Percentiles rank a stretch among this genome's conserved stretches.
phyloP scores from a whole-genome alignment of 1,140 invertebrate species.

The Paraescarpia echinospica region DNA sequence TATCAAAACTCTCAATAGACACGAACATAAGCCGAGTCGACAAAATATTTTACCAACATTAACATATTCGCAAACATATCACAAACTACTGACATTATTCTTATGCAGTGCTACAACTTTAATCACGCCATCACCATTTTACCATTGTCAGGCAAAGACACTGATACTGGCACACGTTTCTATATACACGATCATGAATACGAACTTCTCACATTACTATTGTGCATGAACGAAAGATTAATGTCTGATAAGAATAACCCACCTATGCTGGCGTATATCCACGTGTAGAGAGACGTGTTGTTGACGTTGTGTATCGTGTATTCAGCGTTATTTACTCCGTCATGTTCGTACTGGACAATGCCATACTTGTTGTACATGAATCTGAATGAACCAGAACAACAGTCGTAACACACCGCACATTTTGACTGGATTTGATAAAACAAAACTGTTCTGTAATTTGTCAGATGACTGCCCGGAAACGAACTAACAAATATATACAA shows the following conservation, averaged over 20 bases:
- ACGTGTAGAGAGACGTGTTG: not conserved
- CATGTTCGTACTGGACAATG: not conserved
- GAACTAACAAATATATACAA: too few relatives aligned
- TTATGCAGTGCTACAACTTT: too few relatives aligned
- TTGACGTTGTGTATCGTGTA: not conserved
- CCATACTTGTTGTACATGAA: not conserved
- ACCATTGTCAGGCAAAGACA: too few relatives aligned
- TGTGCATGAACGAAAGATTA: not conserved
- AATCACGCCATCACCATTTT: too few relatives aligned
- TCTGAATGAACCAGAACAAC: not conserved
- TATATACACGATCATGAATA: not conserved
- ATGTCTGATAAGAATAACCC: not conserved
- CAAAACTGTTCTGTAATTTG: too few relatives aligned
- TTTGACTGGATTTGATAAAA: too few relatives aligned
- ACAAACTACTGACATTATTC: too few relatives aligned
- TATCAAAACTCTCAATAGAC: not conserved
- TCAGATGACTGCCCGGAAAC: too few relatives aligned
- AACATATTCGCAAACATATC: too few relatives aligned
- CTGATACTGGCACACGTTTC: too few relatives aligned
- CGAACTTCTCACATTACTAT: not conserved
- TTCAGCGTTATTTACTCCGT: not conserved
- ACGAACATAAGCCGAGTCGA: not conserved
- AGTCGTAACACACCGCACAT: not conserved
- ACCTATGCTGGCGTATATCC: not conserved
- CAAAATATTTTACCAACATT: too few relatives aligned